Percentiles rank a stretch among this genome's conserved stretches.
These are phyloP conservation scores for Disparrhopalites patrizii DNA, from an alignment of 2,888 invertebrate species.

Conservation along the genomic window DNA sequence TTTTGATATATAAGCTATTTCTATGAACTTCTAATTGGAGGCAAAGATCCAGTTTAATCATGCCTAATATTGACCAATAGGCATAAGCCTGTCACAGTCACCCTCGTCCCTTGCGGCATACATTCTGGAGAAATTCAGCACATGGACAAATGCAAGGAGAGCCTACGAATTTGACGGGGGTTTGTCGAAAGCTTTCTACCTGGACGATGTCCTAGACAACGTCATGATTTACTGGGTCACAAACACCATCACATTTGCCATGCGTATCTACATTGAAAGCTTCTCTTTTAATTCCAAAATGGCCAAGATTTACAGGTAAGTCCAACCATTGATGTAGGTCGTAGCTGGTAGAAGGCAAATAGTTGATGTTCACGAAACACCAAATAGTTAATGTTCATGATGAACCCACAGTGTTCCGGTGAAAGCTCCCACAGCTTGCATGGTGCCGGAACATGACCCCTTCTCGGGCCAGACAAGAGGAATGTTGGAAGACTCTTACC, in stretches of 20 bases:
- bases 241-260: constrained; percentile 53
- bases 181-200: constrained; percentile 60
- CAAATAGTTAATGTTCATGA: too few species aligned
- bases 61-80: background rate
- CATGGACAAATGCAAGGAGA: constrained; percentile 56
- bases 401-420: constrained; percentile 65
- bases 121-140: constrained; percentile 58
- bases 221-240: constrained; percentile 58
- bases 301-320: background rate
- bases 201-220: constrained; percentile 62
- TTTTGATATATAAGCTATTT: background rate
- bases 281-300: constrained; percentile 19
- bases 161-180: constrained; percentile 60
- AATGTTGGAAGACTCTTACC: constrained; percentile 60
- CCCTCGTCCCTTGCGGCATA: constrained; percentile 58
- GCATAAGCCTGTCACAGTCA: constrained; percentile 47
- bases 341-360: too few species aligned
- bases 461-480: constrained; percentile 57
- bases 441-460: constrained; percentile 67
- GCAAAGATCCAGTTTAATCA: background rate
- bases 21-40: background rate
- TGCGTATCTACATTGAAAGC: constrained; percentile 54
- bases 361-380: too few species aligned
- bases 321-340: background rate
- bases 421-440: constrained; percentile 67